phyloP scores from a whole-genome alignment of 2,888 invertebrate species.

The Ophion costatus region DNA sequence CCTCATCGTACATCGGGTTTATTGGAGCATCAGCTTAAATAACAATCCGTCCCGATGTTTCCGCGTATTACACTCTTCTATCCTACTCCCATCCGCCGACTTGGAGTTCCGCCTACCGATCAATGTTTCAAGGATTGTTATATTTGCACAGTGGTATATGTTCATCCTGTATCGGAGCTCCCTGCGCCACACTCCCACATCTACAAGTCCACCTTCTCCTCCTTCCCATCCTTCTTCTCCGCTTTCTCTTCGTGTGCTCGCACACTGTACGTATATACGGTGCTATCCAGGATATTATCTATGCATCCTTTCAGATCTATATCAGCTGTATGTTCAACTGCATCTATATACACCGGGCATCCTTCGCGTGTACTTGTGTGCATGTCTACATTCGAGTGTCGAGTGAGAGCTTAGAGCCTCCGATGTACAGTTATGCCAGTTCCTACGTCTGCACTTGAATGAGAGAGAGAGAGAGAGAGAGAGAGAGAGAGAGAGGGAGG shows the following conservation, averaged over 20 bases:
- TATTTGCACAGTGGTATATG: conserved; percentile 53
- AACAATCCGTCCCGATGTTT: conserved; percentile 59
- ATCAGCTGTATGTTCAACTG: conserved; percentile 20
- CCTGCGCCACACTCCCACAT: conserved; percentile 20
- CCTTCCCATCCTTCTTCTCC: conserved; percentile 17
- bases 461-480: conserved; percentile 40
- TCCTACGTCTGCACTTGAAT: conserved; percentile 56
- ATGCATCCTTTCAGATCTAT: conserved; percentile 32
- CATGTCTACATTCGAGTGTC: conserved; percentile 44
- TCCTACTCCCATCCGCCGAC: conserved; percentile 10
- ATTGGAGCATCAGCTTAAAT: conserved; percentile 63
- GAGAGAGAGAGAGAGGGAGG: conserved; percentile 10
- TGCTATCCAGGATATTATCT: conserved; percentile 47
- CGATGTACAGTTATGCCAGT: conserved; percentile 36
- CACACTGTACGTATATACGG: conserved; percentile 20
- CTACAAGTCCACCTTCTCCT: conserved; percentile 2
- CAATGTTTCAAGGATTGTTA: conserved; percentile 65
- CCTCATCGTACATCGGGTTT: conserved; percentile 65
- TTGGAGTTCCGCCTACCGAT: conserved; percentile 42
- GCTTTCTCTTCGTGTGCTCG: conserved; percentile 31
- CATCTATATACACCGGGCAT: conserved; percentile 22
- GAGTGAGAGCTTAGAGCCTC: conserved; percentile 46
- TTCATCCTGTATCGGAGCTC: conserved; percentile 26
- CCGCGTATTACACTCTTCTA: conserved; percentile 61
- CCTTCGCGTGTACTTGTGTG: conserved; percentile 3